Base-by-base conservation (phyloP, 2,888 invertebrate genomes). In the Drosophila engyochracea region DNA sequence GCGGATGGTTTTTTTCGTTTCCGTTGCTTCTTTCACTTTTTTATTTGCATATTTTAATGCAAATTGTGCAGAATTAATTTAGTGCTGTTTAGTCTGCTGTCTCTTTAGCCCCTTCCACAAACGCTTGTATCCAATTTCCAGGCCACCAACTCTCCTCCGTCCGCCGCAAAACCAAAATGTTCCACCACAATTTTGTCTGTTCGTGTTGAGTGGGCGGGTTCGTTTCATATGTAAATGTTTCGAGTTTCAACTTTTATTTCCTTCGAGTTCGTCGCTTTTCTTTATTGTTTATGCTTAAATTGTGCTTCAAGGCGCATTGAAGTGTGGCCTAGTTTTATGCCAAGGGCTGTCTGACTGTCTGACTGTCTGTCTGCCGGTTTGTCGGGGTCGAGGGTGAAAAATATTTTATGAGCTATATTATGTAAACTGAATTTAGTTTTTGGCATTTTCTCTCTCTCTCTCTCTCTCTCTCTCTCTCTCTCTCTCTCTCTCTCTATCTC, bases 1-100 rank as follows among this genome's bases (percentile, higher is more conserved):
- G 35, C 19, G 54, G 35, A 16, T 31, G 33, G 35, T 54, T 64
- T 66, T 37, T 35, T 49, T 39, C 47, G 47, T 63, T 71, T 44
- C 37, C 71, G 58, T 75, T 64, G 69, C 69, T 76, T 74, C 78
- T 77, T 77, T 79, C 78, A 80, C 75, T 87, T 86, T 85, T 87
- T 82, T 85, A 88, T 87, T 89, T 87, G 91, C 90, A 89, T 89
- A 90, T 89, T 91, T 91, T 84, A 88, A 84, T 89, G 91, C 89
- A 89, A 89, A 90, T 90, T 90, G 89, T 89, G 89, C 91, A 83
- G 90, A 90, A 91, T 86, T 90, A 89, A 90, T 90, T 90, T 91
- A 86, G 79, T 91, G 87, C 82, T 91, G 87, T 86, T 86, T 90
- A 86, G 86, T 83, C 89, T 77, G 74, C 82, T 80, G 74, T 70